These are phyloP conservation scores for Eulemur albifrons DNA, from an alignment of 2,797 vertebrate genomes.

Conservation along the genomic window DNA sequence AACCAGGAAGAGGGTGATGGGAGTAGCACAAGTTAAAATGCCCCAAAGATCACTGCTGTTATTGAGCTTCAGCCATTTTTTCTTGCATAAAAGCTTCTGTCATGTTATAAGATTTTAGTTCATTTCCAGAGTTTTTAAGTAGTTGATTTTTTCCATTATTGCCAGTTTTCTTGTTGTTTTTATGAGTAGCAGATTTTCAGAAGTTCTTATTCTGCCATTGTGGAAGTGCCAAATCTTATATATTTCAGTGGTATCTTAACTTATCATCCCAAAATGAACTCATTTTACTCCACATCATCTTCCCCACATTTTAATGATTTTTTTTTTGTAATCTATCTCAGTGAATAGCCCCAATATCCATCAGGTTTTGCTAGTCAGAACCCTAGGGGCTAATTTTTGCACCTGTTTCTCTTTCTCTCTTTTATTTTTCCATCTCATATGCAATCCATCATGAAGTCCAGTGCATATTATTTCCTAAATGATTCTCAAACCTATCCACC, in stretches of 20 bases:
- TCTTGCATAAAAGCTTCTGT: not conserved
- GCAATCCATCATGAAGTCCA: not conserved
- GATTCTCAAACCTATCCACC: not conserved
- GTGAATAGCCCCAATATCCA: not conserved
- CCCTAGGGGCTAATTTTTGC: not conserved
- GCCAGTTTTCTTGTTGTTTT: not conserved
- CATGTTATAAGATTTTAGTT: not conserved
- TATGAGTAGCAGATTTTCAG: not conserved
- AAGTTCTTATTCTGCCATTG: not conserved
- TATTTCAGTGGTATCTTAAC: not conserved
- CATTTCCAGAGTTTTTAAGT: not conserved
- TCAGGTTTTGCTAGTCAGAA: not conserved
- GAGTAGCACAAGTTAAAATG: not conserved
- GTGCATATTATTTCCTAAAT: not conserved
- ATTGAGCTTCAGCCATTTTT: not conserved
- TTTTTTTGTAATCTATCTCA: not conserved
- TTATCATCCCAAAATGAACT: not conserved
- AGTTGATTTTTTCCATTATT: not conserved
- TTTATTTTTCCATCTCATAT: not conserved
- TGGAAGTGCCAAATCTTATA: not conserved
- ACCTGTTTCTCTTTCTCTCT: not conserved
- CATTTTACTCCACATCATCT: not conserved
- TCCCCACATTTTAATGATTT: not conserved
- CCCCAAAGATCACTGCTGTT: not conserved
- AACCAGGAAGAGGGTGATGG: not conserved